These are phyloP conservation scores for Vicugna pacos DNA, from an alignment of 2,113 vertebrate species.

Conservation along the genomic window DNA sequence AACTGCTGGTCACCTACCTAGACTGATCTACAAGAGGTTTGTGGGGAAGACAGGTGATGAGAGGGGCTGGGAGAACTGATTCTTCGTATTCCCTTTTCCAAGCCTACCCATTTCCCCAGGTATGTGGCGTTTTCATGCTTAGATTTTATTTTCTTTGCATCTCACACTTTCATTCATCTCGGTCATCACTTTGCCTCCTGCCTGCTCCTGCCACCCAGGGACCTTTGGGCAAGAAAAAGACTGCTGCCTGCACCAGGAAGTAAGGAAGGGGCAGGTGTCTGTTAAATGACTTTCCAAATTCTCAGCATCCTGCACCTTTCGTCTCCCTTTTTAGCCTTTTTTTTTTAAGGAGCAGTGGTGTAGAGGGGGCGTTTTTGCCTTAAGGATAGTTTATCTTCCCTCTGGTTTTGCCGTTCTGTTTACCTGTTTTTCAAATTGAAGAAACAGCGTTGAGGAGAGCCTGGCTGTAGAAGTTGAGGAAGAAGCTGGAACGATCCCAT, in stretches of 20 bases:
- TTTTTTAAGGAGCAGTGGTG: not conserved
- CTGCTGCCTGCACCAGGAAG: slow-evolving; percentile 45
- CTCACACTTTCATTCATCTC: slow-evolving; percentile 49
- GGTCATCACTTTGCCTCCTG: slow-evolving; percentile 34
- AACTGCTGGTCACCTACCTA: not conserved
- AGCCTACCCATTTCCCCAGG: not conserved
- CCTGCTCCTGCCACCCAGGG: not conserved
- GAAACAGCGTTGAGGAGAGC: not conserved
- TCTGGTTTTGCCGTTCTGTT: not conserved
- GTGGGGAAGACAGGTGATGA: not conserved
- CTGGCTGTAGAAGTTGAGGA: slow-evolving; percentile 34
- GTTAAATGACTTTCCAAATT: slow-evolving; percentile 6
- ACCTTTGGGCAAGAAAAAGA: not conserved
- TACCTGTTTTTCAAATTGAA: slow-evolving; percentile 54
- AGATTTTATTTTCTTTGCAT: not conserved
- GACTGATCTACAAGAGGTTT: not conserved
- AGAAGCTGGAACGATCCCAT: slow-evolving; percentile 71
- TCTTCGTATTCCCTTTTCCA: too few relatives aligned
- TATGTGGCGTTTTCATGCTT: not conserved
- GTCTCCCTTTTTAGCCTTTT: rapidly evolving
- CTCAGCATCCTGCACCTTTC: not conserved
- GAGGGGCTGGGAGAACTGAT: rapidly evolving
- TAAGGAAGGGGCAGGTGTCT: slow-evolving; percentile 14
- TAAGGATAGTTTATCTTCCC: not conserved
- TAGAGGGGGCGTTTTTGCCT: not conserved